phyloP scores from a whole-genome alignment of 2,888 invertebrate species.

The Linnaemya tessellans region DNA sequence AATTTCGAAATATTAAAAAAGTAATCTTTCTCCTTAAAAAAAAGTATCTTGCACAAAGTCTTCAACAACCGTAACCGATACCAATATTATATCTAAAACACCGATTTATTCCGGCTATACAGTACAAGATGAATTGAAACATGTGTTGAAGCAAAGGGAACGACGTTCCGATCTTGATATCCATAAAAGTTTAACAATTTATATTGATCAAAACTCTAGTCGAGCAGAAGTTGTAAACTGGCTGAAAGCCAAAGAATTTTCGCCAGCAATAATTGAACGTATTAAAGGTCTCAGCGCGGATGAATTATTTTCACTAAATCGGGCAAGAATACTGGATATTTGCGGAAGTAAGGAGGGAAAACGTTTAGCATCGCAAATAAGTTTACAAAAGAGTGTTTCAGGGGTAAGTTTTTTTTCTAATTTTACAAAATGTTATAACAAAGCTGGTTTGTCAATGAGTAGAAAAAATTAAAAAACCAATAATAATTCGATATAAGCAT shows the following conservation, averaged over 20 bases:
- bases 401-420: slow-evolving; percentile 86
- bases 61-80: slow-evolving; percentile 46
- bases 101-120: slow-evolving; percentile 13
- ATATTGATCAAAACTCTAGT: slow-evolving; percentile 88
- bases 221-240: slow-evolving; percentile 89
- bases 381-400: slow-evolving; percentile 90
- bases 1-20: slow-evolving; percentile 1
- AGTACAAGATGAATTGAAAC: slow-evolving; percentile 74
- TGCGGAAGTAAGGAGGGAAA: slow-evolving; percentile 90
- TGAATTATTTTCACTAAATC: slow-evolving; percentile 88
- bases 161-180: slow-evolving; percentile 85
- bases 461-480: background rate
- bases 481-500: too few species aligned
- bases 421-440: background rate
- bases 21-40: slow-evolving; percentile 24
- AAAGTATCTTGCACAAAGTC: slow-evolving; percentile 49
- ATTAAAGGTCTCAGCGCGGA: slow-evolving; percentile 88
- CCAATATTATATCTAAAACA: slow-evolving; percentile 2
- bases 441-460: background rate
- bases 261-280: slow-evolving; percentile 86
- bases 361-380: slow-evolving; percentile 90
- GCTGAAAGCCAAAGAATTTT: slow-evolving; percentile 91
- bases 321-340: slow-evolving; percentile 87
- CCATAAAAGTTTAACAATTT: slow-evolving; percentile 88
- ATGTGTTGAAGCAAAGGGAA: slow-evolving; percentile 80